Evolutionary conservation across 2,888 invertebrate genomes (phyloP).

Genomic region (Drosophila multiciliata): DNA sequence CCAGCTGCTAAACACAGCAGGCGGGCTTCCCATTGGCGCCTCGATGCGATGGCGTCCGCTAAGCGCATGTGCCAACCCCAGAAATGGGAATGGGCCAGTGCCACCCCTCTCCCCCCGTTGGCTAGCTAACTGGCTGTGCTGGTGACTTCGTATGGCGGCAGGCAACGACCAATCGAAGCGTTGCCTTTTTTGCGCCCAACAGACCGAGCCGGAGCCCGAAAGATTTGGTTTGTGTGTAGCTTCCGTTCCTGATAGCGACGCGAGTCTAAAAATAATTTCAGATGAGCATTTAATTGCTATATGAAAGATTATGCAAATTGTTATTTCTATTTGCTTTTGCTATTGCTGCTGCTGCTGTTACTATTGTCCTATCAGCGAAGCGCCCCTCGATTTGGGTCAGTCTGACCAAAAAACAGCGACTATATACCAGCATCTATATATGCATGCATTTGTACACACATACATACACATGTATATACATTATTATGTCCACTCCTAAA

Average conservation of each 20-base stretch:
- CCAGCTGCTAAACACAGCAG: conserved; percentile 45
- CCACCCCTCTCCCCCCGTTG: conserved; percentile 9
- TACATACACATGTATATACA: neutral
- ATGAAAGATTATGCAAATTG: conserved; percentile 28
- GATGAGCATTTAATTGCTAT: conserved; percentile 42
- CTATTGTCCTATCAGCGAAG: conserved; percentile 44
- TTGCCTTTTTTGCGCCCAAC: conserved; percentile 42
- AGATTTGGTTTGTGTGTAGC: conserved; percentile 38
- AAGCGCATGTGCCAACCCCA: conserved; percentile 50
- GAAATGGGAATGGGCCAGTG: neutral
- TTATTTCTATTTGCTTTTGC: neutral
- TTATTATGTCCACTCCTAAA: neutral
- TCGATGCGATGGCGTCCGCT: neutral
- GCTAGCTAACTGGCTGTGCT: conserved; percentile 1
- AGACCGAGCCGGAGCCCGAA: conserved; percentile 21
- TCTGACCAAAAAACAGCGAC: conserved; percentile 41
- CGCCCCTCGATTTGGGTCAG: conserved; percentile 54
- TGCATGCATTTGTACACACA: neutral
- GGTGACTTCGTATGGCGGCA: conserved; percentile 4
- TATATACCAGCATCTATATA: neutral
- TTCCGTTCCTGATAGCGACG: conserved; percentile 51
- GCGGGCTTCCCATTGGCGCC: conserved; percentile 66
- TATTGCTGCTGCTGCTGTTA: neutral
- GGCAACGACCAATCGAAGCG: conserved; percentile 58
- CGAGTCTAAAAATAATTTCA: conserved; percentile 41